Percentiles rank a stretch among this genome's conserved stretches.
Conservation (phyloP, 2,888 invertebrate genomes). For the Apamea crenata region DNA sequence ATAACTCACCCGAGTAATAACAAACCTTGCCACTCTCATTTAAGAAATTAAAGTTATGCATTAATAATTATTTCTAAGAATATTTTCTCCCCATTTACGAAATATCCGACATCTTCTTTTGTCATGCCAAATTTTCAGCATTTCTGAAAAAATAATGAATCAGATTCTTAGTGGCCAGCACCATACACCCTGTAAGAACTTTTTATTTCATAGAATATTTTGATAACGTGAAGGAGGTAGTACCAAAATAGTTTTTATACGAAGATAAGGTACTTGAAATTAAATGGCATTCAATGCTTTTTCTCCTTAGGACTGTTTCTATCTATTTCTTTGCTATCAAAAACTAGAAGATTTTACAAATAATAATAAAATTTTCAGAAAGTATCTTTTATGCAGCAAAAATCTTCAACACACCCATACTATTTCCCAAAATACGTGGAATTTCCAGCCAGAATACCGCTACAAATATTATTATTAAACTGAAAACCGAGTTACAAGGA, state of each 20-base stretch:
- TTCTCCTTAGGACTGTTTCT: not conserved
- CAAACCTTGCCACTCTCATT: not conserved
- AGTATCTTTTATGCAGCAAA: not conserved
- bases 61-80: no score
- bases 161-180: slow-evolving; percentile 27
- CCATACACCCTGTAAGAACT: not conserved
- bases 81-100: not conserved
- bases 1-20: not conserved
- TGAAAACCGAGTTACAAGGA: slow-evolving; percentile 65
- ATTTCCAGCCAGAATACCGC: slow-evolving; percentile 48
- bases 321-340: not conserved
- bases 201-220: not conserved
- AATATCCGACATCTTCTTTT: not conserved
- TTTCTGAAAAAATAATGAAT: not conserved
- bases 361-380: not conserved
- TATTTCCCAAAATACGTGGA: slow-evolving; percentile 41
- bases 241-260: not conserved
- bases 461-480: slow-evolving; percentile 68
- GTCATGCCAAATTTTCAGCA: not conserved
- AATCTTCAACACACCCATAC: slow-evolving; percentile 18
- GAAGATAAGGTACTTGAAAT: not conserved
- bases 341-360: not conserved
- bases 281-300: not conserved
- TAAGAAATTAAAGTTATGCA: not conserved
- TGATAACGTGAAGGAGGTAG: not conserved